Evolutionary conservation across 2,888 invertebrate species (phyloP).

Genomic region (Sarcophaga carnaria): DNA sequence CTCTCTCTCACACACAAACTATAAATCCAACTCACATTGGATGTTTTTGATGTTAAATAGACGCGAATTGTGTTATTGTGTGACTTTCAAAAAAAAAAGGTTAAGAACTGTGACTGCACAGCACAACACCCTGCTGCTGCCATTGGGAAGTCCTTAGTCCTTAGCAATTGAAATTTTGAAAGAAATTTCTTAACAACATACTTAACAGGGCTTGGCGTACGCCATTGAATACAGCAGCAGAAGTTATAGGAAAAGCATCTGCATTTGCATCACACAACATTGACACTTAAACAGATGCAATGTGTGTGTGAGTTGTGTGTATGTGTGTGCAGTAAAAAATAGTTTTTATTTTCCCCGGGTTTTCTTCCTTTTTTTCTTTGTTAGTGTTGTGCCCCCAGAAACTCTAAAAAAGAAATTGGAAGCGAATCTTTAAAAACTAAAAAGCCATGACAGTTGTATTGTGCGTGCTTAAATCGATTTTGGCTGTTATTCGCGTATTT

Average conservation of each 20-base stretch:
- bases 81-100: conserved; percentile 28
- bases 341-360: conserved; percentile 19
- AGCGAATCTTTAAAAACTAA: neutral
- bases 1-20: conserved; percentile 25
- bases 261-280: conserved; percentile 43
- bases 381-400: neutral
- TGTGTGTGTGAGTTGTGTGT: neutral
- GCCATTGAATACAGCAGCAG: neutral
- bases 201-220: neutral
- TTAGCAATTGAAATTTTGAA: neutral
- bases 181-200: neutral
- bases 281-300: conserved; percentile 63
- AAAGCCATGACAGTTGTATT: conserved; percentile 16
- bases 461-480: conserved; percentile 67
- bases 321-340: conserved; percentile 30
- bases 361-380: neutral
- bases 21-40: conserved; percentile 29
- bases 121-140: neutral
- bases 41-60: conserved; percentile 55
- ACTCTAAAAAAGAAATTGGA: neutral
- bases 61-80: conserved; percentile 26
- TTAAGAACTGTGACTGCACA: conserved; percentile 37
- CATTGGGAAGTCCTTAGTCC: neutral
- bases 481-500: conserved; percentile 57
- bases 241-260: neutral